Evolutionary conservation across 2,888 invertebrate genomes (phyloP).

Genomic region (Euspilapteryx auroguttella): DNA sequence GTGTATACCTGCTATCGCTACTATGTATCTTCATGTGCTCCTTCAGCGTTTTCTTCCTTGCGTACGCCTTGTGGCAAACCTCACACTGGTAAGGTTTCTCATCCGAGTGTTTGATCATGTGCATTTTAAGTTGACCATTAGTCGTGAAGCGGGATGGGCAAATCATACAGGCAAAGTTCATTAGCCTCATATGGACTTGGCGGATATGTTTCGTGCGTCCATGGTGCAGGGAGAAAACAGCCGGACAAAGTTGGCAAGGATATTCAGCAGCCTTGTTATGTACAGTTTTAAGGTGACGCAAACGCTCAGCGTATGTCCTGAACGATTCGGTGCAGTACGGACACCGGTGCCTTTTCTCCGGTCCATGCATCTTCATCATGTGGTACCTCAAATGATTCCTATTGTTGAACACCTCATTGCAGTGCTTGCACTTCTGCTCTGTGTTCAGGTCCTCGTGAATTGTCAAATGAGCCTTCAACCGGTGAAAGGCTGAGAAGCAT

Average conservation of each 20-base stretch:
- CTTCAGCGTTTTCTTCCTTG: conserved; percentile 25
- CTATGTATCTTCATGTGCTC: conserved; percentile 43
- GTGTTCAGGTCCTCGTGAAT: conserved; percentile 16
- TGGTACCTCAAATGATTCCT: conserved; percentile 23
- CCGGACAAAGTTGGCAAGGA: conserved; percentile 31
- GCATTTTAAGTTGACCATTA: conserved; percentile 23
- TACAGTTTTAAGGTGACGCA: conserved; percentile 22
- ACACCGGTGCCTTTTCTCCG: conserved; percentile 20
- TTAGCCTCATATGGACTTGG: conserved; percentile 31
- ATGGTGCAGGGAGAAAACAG: conserved; percentile 31
- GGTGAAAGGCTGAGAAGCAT: conserved; percentile 23
- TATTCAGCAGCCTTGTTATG: conserved; percentile 34
- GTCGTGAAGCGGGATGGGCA: conserved; percentile 32
- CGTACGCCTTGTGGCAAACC: conserved; percentile 42
- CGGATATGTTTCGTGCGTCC: conserved; percentile 34
- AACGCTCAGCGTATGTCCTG: conserved; percentile 26
- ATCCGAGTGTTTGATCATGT: conserved; percentile 30
- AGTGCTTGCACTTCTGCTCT: conserved; percentile 25
- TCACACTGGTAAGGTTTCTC: conserved; percentile 35
- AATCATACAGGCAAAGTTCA: conserved; percentile 23
- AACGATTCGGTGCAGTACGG: conserved; percentile 33
- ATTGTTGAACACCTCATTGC: conserved; percentile 22
- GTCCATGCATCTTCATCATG: conserved; percentile 19
- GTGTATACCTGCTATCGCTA: conserved; percentile 35
- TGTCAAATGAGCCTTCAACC: conserved; percentile 29